A percentile compares a stretch with the other conserved stretches of the same genome.
Conservation (phyloP, 2,113 vertebrate species). For the Gopherus evgoodei region DNA sequence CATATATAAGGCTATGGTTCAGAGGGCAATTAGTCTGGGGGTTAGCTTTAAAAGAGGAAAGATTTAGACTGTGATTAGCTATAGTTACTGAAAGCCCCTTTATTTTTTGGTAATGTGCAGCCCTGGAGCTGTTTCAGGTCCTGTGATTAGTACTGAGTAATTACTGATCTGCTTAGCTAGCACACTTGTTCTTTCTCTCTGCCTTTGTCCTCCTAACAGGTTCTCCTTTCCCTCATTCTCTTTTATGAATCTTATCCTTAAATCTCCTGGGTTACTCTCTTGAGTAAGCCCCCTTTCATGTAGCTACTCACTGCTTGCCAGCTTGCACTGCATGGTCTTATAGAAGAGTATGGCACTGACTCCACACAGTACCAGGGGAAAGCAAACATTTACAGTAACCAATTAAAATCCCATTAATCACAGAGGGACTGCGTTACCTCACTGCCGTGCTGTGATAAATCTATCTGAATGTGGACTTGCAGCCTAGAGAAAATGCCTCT, state of each 20-base stretch:
- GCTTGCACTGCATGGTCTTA: fast-evolving
- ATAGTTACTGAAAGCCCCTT: neutral
- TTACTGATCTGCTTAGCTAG: neutral
- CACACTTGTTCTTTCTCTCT: neutral
- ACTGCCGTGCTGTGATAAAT: neutral
- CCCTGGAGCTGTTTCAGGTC: neutral
- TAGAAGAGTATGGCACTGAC: neutral
- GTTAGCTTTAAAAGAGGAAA: neutral
- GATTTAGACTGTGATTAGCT: neutral
- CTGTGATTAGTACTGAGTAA: neutral
- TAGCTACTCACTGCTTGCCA: neutral
- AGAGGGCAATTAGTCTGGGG: neutral
- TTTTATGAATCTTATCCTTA: neutral
- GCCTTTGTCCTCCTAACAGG: neutral
- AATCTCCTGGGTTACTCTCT: neutral
- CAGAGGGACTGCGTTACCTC: neutral
- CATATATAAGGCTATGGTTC: neutral
- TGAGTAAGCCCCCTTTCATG: neutral
- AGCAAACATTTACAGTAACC: conserved; percentile 20
- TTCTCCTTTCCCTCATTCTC: neutral
- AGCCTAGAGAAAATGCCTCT: neutral
- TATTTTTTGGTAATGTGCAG: neutral
- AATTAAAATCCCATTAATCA: conserved; percentile 32
- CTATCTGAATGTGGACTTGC: neutral
- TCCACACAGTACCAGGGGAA: neutral